These are phyloP conservation scores for Hydrolagus affinis DNA, from an alignment of 2,113 vertebrate genomes.

Conservation along the genomic window DNA sequence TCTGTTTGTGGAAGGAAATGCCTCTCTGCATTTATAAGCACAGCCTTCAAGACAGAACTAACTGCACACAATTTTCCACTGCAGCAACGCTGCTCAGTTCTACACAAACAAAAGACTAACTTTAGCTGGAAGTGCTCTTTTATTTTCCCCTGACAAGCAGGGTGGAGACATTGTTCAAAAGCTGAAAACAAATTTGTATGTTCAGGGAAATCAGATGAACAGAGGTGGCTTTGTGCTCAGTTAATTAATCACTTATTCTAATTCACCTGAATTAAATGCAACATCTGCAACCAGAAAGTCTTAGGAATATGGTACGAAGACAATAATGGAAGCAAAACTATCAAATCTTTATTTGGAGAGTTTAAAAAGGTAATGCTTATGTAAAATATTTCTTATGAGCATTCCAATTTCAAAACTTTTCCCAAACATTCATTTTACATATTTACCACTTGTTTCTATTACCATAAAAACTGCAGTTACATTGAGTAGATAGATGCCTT, in stretches of 20 bases:
- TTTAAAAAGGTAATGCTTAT: not conserved
- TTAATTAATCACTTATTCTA: not conserved
- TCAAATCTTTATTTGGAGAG: not conserved
- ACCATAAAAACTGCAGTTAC: not conserved
- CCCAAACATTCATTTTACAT: not conserved
- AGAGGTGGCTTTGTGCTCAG: not conserved
- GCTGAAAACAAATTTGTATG: not conserved
- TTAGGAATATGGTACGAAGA: not conserved
- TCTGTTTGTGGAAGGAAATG: not conserved
- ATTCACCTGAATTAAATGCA: not conserved
- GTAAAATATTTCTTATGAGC: not conserved
- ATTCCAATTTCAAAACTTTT: not conserved
- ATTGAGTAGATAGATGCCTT: no score
- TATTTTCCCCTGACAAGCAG: not conserved
- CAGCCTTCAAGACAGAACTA: not conserved
- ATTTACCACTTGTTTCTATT: not conserved
- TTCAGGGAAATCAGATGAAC: not conserved
- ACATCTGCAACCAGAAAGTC: not conserved
- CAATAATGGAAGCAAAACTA: not conserved
- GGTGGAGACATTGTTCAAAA: not conserved
- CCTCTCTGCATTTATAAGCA: not conserved
- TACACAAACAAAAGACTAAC: not conserved
- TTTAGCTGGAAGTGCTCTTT: not conserved
- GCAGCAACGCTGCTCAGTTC: not conserved
- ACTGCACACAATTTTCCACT: not conserved